Base-by-base conservation (phyloP, 30 jellyfish, hydroid and myxozoan genomes). In the Nemopilema nomurai region DNA sequence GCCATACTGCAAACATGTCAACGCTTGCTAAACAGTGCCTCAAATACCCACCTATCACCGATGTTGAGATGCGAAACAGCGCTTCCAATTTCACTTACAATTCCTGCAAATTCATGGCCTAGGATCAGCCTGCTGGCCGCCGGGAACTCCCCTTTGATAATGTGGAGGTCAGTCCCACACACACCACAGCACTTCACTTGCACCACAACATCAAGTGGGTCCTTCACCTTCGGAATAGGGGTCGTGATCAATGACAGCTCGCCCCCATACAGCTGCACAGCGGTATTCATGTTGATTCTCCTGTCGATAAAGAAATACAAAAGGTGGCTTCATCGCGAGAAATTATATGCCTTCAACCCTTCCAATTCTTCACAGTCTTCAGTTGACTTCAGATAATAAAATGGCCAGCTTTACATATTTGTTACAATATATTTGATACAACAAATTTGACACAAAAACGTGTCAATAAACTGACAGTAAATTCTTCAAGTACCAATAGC, bases 21-120 rank as follows among this genome's bases (percentile, higher is more conserved):
- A n/a, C n/a, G n/a, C n/a, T n/a, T n/a, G n/a, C n/a, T n/a, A n/a
- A n/a, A n/a, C n/a, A n/a, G n/a, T n/a, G n/a, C n/a, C n/a, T n/a
- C n/a, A n/a, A 28, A 16, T 0, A 25, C n/a, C 21, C 32, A 91
- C 98, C 98, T 74, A 85, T 91, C 98, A 51, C 98, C 98, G 74
- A 91, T 65, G 25, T 86, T 82, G 24, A 91, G 81, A 73, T 91
- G 98, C 24, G 71, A 66, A 8, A 91, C 95, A 63, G 89, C 33
- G 0, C 41, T 30, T 16, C 98, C 98, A 0, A 85, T 26, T 30
- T 82, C 94, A 51, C 81, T 67, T 16, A 91, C 96, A 33, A 85
- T 67, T 6, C 98, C 98, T 0, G 96, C 87, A 76, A 91, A 85
- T 64, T 91, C 98, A 69, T 91, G 98, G 18, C 98, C 98, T 62